phyloP scores from a whole-genome alignment of 2,888 invertebrate genomes.

The Drosophila niveifrons region DNA sequence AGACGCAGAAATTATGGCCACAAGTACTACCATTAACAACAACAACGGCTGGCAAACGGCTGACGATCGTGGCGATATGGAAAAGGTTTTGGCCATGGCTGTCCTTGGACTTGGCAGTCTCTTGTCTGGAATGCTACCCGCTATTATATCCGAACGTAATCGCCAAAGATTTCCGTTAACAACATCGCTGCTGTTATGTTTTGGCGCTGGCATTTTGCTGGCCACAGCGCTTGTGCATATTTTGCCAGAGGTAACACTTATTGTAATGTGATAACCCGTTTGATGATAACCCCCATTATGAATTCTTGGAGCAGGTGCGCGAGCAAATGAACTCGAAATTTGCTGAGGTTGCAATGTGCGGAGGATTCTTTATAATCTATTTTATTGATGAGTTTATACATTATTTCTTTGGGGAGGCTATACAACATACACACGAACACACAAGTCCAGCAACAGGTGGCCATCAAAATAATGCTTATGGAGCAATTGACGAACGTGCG shows the following conservation, averaged over 20 bases:
- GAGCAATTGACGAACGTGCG: constrained; percentile 70
- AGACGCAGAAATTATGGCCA: constrained; percentile 22
- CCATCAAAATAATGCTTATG: constrained; percentile 63
- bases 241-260: constrained; percentile 89
- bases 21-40: constrained; percentile 39
- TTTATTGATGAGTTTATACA: constrained; percentile 91
- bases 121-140: constrained; percentile 89
- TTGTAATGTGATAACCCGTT: constrained; percentile 18
- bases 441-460: constrained; percentile 27
- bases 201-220: constrained; percentile 92
- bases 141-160: constrained; percentile 87
- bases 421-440: constrained; percentile 73
- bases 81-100: constrained; percentile 89
- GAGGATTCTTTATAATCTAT: constrained; percentile 90
- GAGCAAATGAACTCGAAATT: constrained; percentile 87
- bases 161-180: constrained; percentile 88
- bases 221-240: constrained; percentile 92
- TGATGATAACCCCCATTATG: not conserved
- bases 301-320: constrained; percentile 83
- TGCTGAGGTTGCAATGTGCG: constrained; percentile 89
- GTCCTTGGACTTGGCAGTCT: constrained; percentile 90
- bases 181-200: constrained; percentile 90
- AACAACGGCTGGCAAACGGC: constrained; percentile 8
- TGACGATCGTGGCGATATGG: constrained; percentile 76
- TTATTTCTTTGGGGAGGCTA: constrained; percentile 87